Evolutionary conservation across 2,797 vertebrate genomes (phyloP).

Genomic region (Acanthurus leucopareius): DNA sequence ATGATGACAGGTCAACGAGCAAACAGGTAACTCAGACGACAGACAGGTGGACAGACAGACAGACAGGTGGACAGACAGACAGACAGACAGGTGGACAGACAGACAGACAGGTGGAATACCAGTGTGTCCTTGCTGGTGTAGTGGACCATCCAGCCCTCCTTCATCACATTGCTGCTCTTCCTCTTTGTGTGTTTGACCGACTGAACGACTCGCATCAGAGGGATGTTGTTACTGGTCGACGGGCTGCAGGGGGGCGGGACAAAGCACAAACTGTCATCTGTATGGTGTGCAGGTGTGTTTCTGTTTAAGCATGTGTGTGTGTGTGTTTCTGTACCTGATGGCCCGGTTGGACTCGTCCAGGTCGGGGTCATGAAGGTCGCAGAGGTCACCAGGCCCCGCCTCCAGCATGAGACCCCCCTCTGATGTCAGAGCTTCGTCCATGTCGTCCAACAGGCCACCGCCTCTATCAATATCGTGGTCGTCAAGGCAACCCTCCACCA

Average conservation of each 20-base stretch:
- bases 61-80: background rate
- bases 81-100: background rate
- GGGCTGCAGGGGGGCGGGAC: slow-evolving; percentile 83
- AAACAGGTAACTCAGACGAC: too few relatives aligned
- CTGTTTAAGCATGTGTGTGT: background rate
- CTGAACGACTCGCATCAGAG: slow-evolving; percentile 97
- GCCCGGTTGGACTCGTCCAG: slow-evolving; percentile 92
- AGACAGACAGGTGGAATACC: slow-evolving; percentile 79
- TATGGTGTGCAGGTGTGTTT: background rate
- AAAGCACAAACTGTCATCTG: slow-evolving; percentile 21
- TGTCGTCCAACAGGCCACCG: slow-evolving; percentile 91
- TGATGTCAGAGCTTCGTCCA: slow-evolving; percentile 91
- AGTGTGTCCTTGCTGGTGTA: slow-evolving; percentile 96
- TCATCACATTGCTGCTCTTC: slow-evolving; percentile 95
- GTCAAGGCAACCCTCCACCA: slow-evolving; percentile 93
- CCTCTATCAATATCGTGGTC: slow-evolving; percentile 92
- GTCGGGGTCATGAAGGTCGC: slow-evolving; percentile 92
- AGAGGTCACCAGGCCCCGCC: slow-evolving; percentile 86
- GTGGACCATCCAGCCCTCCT: slow-evolving; percentile 99
- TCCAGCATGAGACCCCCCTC: slow-evolving; percentile 85
- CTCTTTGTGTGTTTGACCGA: slow-evolving; percentile 97
- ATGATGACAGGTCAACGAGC: too few relatives aligned
- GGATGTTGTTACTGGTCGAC: slow-evolving; percentile 99
- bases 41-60: background rate
- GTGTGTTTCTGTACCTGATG: slow-evolving; percentile 88